Evolutionary conservation across 2,113 vertebrate species (phyloP).

Genomic region (Dipodomys ordii): DNA sequence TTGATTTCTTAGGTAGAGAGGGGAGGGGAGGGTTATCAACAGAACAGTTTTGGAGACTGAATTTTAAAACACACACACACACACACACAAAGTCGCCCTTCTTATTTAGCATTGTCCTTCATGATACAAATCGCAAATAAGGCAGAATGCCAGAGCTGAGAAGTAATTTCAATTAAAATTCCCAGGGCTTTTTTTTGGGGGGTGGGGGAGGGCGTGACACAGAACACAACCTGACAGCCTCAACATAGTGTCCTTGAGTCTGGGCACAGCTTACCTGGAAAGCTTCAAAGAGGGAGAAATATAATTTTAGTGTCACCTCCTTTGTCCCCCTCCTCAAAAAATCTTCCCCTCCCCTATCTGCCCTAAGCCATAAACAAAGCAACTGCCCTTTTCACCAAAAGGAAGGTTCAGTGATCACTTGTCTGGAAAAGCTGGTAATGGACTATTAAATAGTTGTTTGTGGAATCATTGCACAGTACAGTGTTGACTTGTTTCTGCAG

Average conservation of each 20-base stretch:
- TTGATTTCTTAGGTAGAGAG: constrained; percentile 59
- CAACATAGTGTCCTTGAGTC: constrained; percentile 76
- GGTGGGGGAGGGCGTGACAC: neutral
- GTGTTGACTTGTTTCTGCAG: constrained; percentile 75
- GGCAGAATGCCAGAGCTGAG: constrained; percentile 76
- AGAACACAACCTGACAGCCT: constrained; percentile 60
- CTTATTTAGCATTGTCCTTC: constrained; percentile 75
- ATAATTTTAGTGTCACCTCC: constrained; percentile 54
- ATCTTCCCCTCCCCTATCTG: too few species aligned
- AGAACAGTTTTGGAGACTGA: constrained; percentile 23
- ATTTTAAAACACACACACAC: neutral
- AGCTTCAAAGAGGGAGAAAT: constrained; percentile 67
- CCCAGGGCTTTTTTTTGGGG: constrained; percentile 55
- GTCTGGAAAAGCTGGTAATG: constrained; percentile 79
- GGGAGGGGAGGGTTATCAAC: neutral
- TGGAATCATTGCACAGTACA: constrained; percentile 53
- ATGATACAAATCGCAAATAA: constrained; percentile 84
- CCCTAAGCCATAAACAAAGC: constrained; percentile 49
- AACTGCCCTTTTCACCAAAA: constrained; percentile 49
- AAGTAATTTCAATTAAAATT: constrained; percentile 84
- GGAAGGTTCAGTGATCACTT: constrained; percentile 43
- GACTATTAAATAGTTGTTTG: constrained; percentile 81
- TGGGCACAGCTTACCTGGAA: constrained; percentile 73
- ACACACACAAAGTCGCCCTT: constrained; percentile 42
- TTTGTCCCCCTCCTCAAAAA: neutral